Evolutionary conservation across 2,888 invertebrate species (phyloP), one percentile per base, ranked within the genome.

Genomic region (Drosophila phalerata): DNA sequence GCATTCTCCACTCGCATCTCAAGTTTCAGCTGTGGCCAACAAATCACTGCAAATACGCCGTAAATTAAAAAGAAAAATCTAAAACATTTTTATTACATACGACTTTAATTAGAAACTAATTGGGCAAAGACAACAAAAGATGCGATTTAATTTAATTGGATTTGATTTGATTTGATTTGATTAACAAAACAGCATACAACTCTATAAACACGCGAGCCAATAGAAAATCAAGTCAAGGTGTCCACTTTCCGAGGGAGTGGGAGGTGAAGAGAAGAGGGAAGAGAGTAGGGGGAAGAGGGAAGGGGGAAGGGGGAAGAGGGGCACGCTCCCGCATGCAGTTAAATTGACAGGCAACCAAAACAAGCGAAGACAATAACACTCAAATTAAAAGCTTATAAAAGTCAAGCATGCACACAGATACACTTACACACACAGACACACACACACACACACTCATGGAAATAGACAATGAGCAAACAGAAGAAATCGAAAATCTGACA

Each of bases 361-460:
- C 73, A 73, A 70, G 73, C 60, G 38, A 75, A 73, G 65, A 69
- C 65, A 78, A 73, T 86, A 88, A 90, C 81, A 88, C 85, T 88
- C 90, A 80, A 86, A 85, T 85, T 85, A 89, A 89, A 85, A 83
- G 72, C 89, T 83, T 89, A 83, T 85, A 88, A 85, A 85, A 90
- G 85, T 85, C 90, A 79, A 66, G 49, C 66, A 76, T 11, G 49
- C 62, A 48, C 65, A 19, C 48, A 62, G 6, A 51, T 34, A 65
- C 53, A 43, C 47, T 37, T 22, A 40, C 47, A 10, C 37, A 52
- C 32, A 62, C 45, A 28, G 34, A 48, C 47, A n/a, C 52, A 52
- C 19, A 61, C 17, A 40, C 32, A 37, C 32, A 37, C 45, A 28
- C 37, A 52, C 42, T 38, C 45, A 45, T 32, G n/a, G 15, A 17